Conservation (phyloP, 2,888 invertebrate species). For the Cephus runcator region DNA sequence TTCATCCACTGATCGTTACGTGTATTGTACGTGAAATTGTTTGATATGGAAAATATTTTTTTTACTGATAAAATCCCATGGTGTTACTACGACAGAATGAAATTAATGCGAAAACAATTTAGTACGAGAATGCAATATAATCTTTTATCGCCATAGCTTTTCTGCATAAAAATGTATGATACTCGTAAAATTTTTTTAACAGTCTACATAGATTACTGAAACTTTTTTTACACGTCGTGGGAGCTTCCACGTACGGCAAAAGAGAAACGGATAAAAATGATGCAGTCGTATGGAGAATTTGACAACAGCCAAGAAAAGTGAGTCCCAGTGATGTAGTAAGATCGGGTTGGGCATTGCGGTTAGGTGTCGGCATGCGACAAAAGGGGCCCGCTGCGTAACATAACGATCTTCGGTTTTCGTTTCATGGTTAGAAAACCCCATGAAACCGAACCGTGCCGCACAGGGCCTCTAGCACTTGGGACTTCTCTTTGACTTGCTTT, state of each 20-base stretch:
- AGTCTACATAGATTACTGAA: neutral
- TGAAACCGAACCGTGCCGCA: slow-evolving; percentile 46
- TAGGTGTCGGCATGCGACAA: slow-evolving; percentile 63
- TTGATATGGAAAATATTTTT: neutral
- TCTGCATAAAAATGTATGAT: neutral
- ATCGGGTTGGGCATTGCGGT: slow-evolving; percentile 47
- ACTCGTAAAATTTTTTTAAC: neutral
- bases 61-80: neutral
- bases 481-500: slow-evolving; percentile 11
- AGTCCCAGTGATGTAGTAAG: neutral
- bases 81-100: neutral
- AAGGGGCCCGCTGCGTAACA: slow-evolving; percentile 61
- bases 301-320: neutral
- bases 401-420: slow-evolving; percentile 63
- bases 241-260: neutral
- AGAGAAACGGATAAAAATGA: neutral
- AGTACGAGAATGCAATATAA: neutral
- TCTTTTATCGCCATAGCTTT: neutral
- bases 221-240: neutral
- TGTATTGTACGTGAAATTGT: neutral
- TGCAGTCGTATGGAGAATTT: neutral
- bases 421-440: slow-evolving; percentile 57
- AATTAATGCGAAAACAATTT: neutral
- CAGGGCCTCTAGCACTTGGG: slow-evolving; percentile 31
- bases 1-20: neutral